Percentiles rank a stretch among this genome's conserved stretches.
phyloP scores from a whole-genome alignment of 2,113 vertebrate genomes.

The Stomatorhinus ivindoensis region DNA sequence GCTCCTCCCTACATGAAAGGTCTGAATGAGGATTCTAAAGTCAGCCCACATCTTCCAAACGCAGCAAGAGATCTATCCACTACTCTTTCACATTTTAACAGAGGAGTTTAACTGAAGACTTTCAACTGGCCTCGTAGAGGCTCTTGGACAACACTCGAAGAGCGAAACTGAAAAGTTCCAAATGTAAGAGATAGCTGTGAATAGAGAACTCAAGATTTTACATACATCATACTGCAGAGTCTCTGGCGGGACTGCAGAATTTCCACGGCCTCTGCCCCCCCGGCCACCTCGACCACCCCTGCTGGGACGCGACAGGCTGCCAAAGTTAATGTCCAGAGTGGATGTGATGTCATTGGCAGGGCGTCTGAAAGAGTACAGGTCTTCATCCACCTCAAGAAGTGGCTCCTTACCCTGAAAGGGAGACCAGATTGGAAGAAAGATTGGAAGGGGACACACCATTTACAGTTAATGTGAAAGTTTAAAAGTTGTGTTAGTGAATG shows the following conservation, averaged over 20 bases:
- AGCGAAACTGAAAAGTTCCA: not conserved
- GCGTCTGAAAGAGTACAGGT: constrained; percentile 58
- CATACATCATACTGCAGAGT: constrained; percentile 1
- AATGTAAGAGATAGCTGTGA: not conserved
- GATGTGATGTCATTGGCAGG: constrained; percentile 89
- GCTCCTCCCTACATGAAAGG: not conserved
- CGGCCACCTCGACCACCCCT: constrained; percentile 70
- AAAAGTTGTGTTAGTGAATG: not conserved
- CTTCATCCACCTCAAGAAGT: constrained; percentile 55
- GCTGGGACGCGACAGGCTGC: constrained; percentile 69
- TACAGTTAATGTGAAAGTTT: not conserved
- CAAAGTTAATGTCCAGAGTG: constrained; percentile 89
- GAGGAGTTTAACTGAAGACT: not conserved
- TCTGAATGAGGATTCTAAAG: not conserved
- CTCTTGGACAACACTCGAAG: not conserved
- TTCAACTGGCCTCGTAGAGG: not conserved
- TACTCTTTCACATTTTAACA: not conserved
- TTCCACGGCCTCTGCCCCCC: constrained; percentile 56
- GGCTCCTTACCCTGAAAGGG: not conserved
- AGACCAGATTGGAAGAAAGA: too few relatives aligned
- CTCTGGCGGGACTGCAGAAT: constrained; percentile 15
- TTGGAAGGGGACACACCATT: not conserved
- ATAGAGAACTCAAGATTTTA: not conserved
- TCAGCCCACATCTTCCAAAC: not conserved
- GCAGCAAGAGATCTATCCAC: not conserved